Percentiles rank a stretch among this genome's conserved stretches.
Evolutionary conservation across 2,797 vertebrate species (phyloP).

Genomic region (Bradypodion ventrale): DNA sequence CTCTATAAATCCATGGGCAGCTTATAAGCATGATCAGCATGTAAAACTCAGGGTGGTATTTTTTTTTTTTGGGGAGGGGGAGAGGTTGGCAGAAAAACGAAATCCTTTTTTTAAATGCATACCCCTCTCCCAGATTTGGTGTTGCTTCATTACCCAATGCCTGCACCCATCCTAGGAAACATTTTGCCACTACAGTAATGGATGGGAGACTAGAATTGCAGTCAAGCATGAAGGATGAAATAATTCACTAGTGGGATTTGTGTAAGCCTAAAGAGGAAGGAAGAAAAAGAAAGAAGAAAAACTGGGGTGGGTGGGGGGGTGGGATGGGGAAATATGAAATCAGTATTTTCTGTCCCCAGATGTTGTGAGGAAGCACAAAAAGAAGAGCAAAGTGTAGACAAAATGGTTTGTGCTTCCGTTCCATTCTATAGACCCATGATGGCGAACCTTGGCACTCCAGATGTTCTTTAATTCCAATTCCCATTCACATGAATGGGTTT

Average conservation of each 20-base stretch:
- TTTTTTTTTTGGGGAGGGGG: no score
- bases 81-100: constrained; percentile 5
- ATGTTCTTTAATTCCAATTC: no score
- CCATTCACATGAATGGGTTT: no score
- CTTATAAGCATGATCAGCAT: neutral
- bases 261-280: constrained; percentile 7
- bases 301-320: neutral
- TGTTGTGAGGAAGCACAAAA: neutral
- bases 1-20: neutral
- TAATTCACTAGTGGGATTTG: constrained; percentile 34
- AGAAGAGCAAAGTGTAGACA: neutral
- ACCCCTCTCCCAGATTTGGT: neutral
- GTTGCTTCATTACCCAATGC: neutral
- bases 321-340: neutral
- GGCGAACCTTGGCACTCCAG: no score
- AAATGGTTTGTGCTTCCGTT: neutral
- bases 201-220: constrained; percentile 29
- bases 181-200: constrained; percentile 14
- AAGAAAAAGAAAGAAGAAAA: neutral
- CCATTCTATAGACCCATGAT: neutral
- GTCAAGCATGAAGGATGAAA: constrained; percentile 35
- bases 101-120: neutral
- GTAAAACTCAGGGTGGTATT: no score
- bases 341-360: constrained; percentile 10
- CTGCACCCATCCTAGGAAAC: neutral